Evolutionary conservation across 2,113 vertebrate genomes (phyloP), one percentile per base, ranked within the genome.

Genomic region (Micronisus gabar): DNA sequence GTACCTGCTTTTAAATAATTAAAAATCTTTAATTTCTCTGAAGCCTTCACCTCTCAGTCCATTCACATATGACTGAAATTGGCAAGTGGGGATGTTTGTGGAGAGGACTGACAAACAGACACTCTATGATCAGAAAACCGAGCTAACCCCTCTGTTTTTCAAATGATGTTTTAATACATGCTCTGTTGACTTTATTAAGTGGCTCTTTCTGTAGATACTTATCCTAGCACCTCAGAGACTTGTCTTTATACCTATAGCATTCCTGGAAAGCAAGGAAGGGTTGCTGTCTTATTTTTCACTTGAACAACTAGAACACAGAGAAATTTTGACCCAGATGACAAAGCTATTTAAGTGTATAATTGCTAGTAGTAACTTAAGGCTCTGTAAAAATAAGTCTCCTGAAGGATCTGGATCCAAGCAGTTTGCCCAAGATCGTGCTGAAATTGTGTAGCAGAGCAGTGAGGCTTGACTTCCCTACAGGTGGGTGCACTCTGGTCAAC

Each of bases 401-500:
- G 18, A 53, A 86, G 45, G 40, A 68, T 17, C 81, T 73, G 55
- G 10, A 65, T 66, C 36, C 30, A 68, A 81, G 27, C 16, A 78
- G 11, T 25, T 73, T 73, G 21, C 36, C 47, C 76, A 58, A 43
- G 71, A 29, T 67, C 1, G 1, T 1, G 0, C 21, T 72, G 47
- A n/a, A 48, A 38, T 48, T 32, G 15, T 36, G 30, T 32, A 56
- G 55, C 21, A 32, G 79, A 74, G 48, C 9, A 36, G 6, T 30
- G 50, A 76, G 55, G 72, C 15, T 61, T 93, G 61, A 32, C 41
- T 86, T 72, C 16, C n/a, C 66, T 67, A 5, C 7, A 6, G 7
- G 1, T 0, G 2, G 27, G 10, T 32, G 34, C 15, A 6, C 26
- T 48, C 58, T 26, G 65, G 9, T 38, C 16, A 4, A 8, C 13